Percentiles rank a stretch among this genome's conserved stretches.
phyloP scores from a whole-genome alignment of 2,888 invertebrate species.

The Agonopterix heracliana region DNA sequence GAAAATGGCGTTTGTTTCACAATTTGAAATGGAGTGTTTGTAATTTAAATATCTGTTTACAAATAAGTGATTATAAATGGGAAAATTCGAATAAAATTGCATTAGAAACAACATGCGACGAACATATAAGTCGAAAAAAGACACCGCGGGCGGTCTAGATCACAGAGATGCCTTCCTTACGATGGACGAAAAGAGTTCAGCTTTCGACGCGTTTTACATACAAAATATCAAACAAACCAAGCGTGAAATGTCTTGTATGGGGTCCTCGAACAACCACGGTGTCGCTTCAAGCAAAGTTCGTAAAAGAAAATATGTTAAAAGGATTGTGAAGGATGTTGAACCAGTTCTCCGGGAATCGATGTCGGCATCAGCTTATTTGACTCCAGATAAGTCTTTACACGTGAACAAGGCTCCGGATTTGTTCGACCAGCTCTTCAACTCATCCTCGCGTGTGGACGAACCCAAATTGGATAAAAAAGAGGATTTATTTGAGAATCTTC shows the following conservation, averaged over 20 bases:
- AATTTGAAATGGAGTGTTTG: constrained; percentile 7
- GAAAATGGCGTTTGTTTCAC: constrained; percentile 6
- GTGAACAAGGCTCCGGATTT: constrained; percentile 58
- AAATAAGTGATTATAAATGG: neutral
- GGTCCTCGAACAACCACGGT: constrained; percentile 33
- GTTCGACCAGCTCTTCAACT: constrained; percentile 56
- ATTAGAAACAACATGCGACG: constrained; percentile 37
- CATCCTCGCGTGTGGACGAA: constrained; percentile 24
- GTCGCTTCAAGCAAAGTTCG: constrained; percentile 44
- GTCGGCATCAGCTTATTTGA: constrained; percentile 42
- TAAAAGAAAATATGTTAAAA: constrained; percentile 62
- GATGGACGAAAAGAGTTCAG: constrained; percentile 50
- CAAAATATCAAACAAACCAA: constrained; percentile 66
- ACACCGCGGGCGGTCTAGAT: constrained; percentile 40
- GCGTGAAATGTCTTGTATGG: constrained; percentile 50
- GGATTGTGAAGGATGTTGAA: constrained; percentile 47
- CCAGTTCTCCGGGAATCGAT: constrained; percentile 24
- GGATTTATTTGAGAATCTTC: constrained; percentile 19
- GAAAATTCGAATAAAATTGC: neutral
- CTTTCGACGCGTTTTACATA: constrained; percentile 63
- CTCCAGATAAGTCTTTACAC: constrained; percentile 61
- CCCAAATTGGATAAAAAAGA: constrained; percentile 13
- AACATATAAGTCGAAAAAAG: constrained; percentile 61
- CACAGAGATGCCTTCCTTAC: constrained; percentile 46
- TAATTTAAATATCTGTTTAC: neutral